Evolutionary conservation across 2,797 vertebrate genomes (phyloP).

Genomic region (Amblyopsis hoosieri): DNA sequence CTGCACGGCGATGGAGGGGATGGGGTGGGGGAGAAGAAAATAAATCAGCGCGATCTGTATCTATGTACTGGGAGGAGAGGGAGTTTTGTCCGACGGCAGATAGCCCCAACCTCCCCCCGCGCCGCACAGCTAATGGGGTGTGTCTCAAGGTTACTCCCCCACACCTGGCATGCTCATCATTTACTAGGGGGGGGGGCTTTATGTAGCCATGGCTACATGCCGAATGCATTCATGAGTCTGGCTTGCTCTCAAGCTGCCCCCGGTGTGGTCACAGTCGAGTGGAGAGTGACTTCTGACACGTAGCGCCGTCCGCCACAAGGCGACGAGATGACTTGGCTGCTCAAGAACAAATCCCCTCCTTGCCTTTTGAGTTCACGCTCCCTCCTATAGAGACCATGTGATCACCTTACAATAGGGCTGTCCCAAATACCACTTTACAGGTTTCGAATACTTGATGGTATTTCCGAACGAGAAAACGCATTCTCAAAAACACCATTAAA

Average conservation of each 20-base stretch:
- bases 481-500: too few species aligned
- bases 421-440: too few species aligned
- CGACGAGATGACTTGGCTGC: background rate
- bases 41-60: conserved; percentile 68
- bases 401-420: too few species aligned
- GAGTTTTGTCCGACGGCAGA: conserved; percentile 59
- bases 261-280: background rate
- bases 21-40: background rate
- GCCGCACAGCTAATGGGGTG: conserved; percentile 55
- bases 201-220: conserved; percentile 24
- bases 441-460: too few species aligned
- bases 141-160: conserved; percentile 69
- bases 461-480: too few species aligned
- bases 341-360: too few species aligned
- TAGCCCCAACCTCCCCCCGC: conserved; percentile 21
- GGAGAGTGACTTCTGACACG: background rate
- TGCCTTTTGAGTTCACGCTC: too few species aligned
- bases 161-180: conserved; percentile 51
- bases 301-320: background rate
- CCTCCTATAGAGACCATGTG: too few species aligned
- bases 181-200: conserved; percentile 37
- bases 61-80: conserved; percentile 29
- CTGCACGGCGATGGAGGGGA: conserved; percentile 76
- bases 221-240: conserved; percentile 32
- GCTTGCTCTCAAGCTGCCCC: conserved; percentile 9